These are phyloP conservation scores for Zygothrica quintamaculata DNA, from an alignment of 2,888 invertebrate genomes.

Conservation along the genomic window DNA sequence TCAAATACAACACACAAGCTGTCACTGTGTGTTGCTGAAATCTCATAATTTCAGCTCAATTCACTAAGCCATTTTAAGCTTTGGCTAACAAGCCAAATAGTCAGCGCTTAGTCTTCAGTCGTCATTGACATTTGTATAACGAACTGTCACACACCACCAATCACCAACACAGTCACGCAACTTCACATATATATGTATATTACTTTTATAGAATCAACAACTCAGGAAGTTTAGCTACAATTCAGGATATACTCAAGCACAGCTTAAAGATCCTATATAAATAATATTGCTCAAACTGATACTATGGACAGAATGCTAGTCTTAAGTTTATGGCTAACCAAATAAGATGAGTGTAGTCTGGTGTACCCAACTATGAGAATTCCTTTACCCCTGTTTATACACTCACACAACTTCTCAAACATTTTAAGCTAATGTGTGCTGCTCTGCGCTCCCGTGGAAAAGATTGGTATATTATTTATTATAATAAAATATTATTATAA, in stretches of 20 bases:
- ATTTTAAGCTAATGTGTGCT: too few relatives aligned
- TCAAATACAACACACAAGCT: constrained; percentile 1
- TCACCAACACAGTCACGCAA: constrained; percentile 7
- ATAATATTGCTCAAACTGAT: too few relatives aligned
- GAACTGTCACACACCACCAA: constrained; percentile 11
- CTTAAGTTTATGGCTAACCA: too few relatives aligned
- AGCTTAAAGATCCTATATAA: too few relatives aligned
- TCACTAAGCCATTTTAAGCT: constrained; percentile 79
- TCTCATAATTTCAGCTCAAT: constrained; percentile 78
- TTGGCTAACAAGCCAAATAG: constrained; percentile 58
- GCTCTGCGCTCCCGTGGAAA: too few relatives aligned
- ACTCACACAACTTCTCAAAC: too few relatives aligned
- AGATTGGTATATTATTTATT: too few relatives aligned
- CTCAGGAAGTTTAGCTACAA: not conserved
- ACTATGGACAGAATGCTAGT: too few relatives aligned
- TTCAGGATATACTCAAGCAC: constrained; percentile 1
- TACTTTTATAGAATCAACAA: constrained; percentile 13
- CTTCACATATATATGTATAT: not conserved
- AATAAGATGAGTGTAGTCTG: too few relatives aligned
- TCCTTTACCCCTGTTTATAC: too few relatives aligned
- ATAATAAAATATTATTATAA: too few relatives aligned
- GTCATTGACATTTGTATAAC: constrained; percentile 19
- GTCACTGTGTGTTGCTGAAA: constrained; percentile 16
- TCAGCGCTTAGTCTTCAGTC: constrained; percentile 28
- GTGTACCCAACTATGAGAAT: too few relatives aligned